phyloP scores from a whole-genome alignment of 2,113 vertebrate genomes.

The Xyrauchen texanus region DNA sequence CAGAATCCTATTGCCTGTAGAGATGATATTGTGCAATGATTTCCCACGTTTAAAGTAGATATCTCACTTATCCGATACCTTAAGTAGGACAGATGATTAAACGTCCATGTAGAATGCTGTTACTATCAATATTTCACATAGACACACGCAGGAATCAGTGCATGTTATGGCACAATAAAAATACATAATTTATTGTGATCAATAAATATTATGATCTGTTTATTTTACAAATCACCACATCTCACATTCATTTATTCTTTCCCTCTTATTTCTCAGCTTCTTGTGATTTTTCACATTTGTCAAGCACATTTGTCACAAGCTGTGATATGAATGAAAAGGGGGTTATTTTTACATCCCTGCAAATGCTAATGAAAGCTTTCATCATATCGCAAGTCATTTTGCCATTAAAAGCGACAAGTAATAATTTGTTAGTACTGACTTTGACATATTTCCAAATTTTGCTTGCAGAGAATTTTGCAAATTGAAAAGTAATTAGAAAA shows the following conservation, averaged over 20 bases:
- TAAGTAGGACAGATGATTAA: too few species aligned
- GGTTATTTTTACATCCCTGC: constrained; percentile 14
- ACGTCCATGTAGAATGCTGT: too few species aligned
- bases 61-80: too few species aligned
- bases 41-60: too few species aligned
- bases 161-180: too few species aligned
- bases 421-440: constrained; percentile 14
- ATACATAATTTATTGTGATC: too few species aligned
- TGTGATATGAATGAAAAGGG: constrained; percentile 27
- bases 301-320: background rate
- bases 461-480: background rate
- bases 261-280: background rate
- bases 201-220: background rate
- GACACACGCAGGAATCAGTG: too few species aligned
- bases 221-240: constrained; percentile 6
- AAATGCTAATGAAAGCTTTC: constrained; percentile 1
- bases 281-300: background rate
- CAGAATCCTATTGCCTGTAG: too few species aligned
- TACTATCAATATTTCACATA: too few species aligned
- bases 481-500: background rate
- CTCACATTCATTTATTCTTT: constrained; percentile 15
- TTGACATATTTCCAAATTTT: background rate
- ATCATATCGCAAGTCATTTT: constrained; percentile 2
- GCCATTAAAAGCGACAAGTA: background rate
- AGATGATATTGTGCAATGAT: too few species aligned